Percentiles rank a stretch among this genome's conserved stretches.
Conservation (phyloP, 2,113 vertebrate species). For the Apaloderma vittatum region DNA sequence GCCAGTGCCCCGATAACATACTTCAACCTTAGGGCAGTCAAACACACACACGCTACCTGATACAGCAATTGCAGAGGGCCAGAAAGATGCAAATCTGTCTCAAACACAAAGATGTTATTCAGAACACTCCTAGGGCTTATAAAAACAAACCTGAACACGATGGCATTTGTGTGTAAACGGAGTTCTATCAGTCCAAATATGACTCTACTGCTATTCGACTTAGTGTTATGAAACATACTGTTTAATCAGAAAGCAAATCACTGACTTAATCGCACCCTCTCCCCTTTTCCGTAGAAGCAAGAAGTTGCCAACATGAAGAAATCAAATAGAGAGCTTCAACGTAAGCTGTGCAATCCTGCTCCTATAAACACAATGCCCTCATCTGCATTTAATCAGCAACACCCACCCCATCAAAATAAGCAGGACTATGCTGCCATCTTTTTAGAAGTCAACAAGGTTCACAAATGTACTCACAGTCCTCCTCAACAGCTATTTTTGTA, state of each 20-base stretch:
- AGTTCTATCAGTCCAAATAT: neutral
- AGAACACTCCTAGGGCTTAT: neutral
- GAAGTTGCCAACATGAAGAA: neutral
- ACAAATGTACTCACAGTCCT: neutral
- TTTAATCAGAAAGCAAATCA: neutral
- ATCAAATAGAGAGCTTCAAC: neutral
- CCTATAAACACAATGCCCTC: neutral
- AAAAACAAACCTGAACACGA: neutral
- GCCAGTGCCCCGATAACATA: neutral
- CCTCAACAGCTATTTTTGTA: neutral
- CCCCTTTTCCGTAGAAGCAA: neutral
- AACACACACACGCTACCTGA: neutral
- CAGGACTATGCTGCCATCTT: neutral
- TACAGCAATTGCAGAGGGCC: neutral
- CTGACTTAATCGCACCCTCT: neutral
- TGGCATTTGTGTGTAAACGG: neutral
- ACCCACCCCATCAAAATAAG: fast-evolving
- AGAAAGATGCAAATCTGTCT: neutral
- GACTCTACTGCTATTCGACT: neutral
- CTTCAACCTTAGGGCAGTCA: neutral
- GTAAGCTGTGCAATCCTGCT: neutral
- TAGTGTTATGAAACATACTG: neutral
- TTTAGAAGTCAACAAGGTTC: neutral
- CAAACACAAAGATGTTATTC: neutral
- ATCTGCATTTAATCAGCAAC: neutral